These are phyloP conservation scores for Megalopta genalis DNA, from an alignment of 1,140 invertebrate species.

Conservation along the genomic window DNA sequence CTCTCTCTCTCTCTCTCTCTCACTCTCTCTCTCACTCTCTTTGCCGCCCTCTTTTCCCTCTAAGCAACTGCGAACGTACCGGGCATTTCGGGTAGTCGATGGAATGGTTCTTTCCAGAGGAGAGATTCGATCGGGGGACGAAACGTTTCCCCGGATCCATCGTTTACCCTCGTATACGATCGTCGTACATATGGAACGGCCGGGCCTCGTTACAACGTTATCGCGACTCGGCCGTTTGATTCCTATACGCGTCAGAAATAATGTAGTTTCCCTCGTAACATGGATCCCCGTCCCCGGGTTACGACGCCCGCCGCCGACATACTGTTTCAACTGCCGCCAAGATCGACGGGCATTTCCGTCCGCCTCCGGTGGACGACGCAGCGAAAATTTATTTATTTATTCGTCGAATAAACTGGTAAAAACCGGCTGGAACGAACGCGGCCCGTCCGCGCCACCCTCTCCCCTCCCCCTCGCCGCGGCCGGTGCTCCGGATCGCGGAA, in stretches of 20 bases:
- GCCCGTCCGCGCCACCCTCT: too few relatives aligned
- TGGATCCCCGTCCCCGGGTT: background rate
- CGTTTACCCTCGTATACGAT: slow-evolving; percentile 4
- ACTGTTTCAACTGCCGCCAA: background rate
- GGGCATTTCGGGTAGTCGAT: slow-evolving; percentile 14
- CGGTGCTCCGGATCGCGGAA: too few relatives aligned
- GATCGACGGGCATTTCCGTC: background rate
- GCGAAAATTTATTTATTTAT: too few relatives aligned
- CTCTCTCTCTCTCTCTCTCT: too few relatives aligned
- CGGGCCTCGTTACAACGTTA: background rate
- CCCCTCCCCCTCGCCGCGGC: too few relatives aligned
- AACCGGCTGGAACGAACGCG: too few relatives aligned
- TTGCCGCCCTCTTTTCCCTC: background rate
- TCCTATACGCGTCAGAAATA: background rate
- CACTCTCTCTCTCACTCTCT: too few relatives aligned
- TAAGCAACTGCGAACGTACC: slow-evolving; percentile 34
- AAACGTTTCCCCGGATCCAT: background rate
- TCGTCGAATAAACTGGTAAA: too few relatives aligned
- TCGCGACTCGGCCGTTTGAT: slow-evolving; percentile 3
- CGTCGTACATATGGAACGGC: slow-evolving; percentile 12
- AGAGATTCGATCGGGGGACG: slow-evolving; percentile 14
- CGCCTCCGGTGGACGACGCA: too few relatives aligned
- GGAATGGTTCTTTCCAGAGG: slow-evolving; percentile 11
- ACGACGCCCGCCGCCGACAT: background rate
- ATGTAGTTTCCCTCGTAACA: slow-evolving; percentile 11